Evolutionary conservation across 1,140 invertebrate species (phyloP).

Genomic region (Solenopsis invicta): DNA sequence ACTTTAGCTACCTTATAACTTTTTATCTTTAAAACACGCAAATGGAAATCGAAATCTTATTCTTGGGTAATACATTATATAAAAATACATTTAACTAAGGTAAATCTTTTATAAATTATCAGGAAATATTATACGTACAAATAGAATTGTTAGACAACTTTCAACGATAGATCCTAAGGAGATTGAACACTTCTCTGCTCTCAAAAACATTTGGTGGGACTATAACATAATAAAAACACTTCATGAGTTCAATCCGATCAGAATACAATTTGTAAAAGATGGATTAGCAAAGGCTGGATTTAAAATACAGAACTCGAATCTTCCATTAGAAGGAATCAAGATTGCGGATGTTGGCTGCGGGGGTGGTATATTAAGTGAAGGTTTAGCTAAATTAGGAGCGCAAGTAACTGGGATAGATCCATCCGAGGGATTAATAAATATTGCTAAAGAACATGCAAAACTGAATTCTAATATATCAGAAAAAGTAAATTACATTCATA

Average conservation of each 20-base stretch:
- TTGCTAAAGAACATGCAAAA: constrained; percentile 89
- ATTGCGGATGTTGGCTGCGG: constrained; percentile 97
- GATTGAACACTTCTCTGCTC: constrained; percentile 82
- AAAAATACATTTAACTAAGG: neutral
- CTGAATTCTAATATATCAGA: constrained; percentile 82
- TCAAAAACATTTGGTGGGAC: constrained; percentile 88
- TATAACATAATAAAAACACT: constrained; percentile 84
- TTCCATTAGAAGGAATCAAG: constrained; percentile 89
- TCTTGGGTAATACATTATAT: neutral
- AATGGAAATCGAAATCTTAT: neutral
- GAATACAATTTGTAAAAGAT: constrained; percentile 92
- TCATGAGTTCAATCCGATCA: constrained; percentile 88
- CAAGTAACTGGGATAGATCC: constrained; percentile 95
- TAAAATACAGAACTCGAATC: constrained; percentile 72
- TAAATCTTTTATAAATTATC: neutral
- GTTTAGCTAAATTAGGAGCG: constrained; percentile 92
- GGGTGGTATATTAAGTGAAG: constrained; percentile 93
- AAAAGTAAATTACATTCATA: constrained; percentile 78
- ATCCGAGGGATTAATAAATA: constrained; percentile 89
- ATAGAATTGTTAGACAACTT: neutral
- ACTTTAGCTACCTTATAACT: neutral
- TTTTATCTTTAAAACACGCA: neutral
- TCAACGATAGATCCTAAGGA: constrained; percentile 78
- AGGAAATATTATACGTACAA: neutral
- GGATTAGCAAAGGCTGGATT: constrained; percentile 88